phyloP scores from a whole-genome alignment of 2,113 vertebrate species.

The Vulpes ferrilata region DNA sequence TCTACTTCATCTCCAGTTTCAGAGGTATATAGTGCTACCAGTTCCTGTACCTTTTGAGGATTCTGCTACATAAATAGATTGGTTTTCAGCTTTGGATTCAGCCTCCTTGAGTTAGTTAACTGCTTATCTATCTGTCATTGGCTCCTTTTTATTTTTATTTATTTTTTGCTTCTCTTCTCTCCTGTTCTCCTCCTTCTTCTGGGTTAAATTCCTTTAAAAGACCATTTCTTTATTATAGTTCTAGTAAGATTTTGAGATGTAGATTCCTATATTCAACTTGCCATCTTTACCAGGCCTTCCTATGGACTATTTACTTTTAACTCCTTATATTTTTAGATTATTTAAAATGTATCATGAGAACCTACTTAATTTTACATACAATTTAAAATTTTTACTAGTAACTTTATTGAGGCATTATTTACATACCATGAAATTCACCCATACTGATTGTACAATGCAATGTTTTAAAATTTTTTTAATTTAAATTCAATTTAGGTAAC shows the following conservation, averaged over 20 bases:
- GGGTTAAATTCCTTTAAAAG: neutral
- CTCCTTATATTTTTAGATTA: neutral
- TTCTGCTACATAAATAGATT: neutral
- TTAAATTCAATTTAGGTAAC: no score
- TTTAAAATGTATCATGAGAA: neutral
- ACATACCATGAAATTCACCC: neutral
- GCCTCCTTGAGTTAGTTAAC: neutral
- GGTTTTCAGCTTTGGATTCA: neutral
- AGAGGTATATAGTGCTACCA: neutral
- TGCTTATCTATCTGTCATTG: neutral
- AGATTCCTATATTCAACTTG: neutral
- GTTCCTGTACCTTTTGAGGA: neutral
- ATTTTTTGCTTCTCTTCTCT: neutral
- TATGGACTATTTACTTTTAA: neutral
- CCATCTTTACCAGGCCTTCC: neutral
- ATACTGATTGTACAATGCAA: neutral
- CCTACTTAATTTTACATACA: neutral
- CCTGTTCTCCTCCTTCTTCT: neutral
- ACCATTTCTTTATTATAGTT: neutral
- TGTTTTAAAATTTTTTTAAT: no score
- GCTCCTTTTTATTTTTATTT: neutral
- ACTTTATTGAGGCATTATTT: neutral
- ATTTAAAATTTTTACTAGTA: neutral
- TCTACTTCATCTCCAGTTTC: neutral
- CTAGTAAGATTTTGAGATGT: constrained; percentile 4